Conservation (phyloP, 2,113 vertebrate genomes). For the Cryptoleucopteryx plumbea region DNA sequence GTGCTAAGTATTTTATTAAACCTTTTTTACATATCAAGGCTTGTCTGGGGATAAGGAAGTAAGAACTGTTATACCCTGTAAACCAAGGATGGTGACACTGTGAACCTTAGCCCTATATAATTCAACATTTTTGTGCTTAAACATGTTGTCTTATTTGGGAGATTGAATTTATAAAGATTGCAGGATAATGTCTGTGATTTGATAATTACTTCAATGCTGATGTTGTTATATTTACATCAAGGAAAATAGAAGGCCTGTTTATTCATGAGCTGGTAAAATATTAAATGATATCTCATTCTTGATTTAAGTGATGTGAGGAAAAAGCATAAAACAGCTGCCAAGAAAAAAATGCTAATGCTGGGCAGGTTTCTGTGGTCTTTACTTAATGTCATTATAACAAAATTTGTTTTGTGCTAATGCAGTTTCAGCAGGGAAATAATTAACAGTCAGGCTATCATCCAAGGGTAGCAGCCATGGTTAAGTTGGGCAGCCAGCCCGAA, state of each 20-base stretch:
- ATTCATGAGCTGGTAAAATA: slow-evolving; percentile 14
- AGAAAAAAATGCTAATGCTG: background rate
- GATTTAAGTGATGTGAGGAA: background rate
- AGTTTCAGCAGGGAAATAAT: slow-evolving; percentile 54
- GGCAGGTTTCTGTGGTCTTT: slow-evolving; percentile 20
- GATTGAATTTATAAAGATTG: background rate
- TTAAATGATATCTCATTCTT: background rate
- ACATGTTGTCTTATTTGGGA: background rate
- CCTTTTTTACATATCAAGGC: background rate
- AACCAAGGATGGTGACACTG: background rate
- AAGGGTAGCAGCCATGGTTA: background rate
- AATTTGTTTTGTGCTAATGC: slow-evolving; percentile 52
- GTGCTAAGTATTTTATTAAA: background rate
- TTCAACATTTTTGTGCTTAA: background rate
- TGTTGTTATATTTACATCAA: slow-evolving; percentile 15
- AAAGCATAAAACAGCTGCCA: background rate
- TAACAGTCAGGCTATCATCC: slow-evolving; percentile 15
- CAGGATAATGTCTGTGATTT: background rate
- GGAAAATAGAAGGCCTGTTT: background rate
- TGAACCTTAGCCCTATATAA: background rate
- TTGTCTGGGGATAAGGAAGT: background rate
- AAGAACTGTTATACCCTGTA: background rate
- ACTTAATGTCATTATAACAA: slow-evolving; percentile 24
- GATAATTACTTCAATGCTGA: slow-evolving; percentile 9
- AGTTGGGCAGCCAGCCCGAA: slow-evolving; percentile 26